Base-by-base conservation (phyloP, 2,888 invertebrate species). In the Entomobrya proxima region DNA sequence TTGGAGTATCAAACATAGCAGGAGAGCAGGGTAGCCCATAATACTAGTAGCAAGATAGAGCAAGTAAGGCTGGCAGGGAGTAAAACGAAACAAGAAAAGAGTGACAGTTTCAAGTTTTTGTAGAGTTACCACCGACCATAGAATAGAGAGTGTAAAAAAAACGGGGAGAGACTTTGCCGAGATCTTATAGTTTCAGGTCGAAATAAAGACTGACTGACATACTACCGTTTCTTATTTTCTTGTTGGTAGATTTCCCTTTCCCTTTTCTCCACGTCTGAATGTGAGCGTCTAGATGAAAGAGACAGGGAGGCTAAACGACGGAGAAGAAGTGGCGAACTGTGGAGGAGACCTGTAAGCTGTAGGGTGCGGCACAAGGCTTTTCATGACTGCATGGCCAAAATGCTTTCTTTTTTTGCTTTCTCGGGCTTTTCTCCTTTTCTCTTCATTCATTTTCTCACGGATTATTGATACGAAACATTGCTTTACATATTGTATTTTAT, bases 281-380 rank as follows among this genome's bases (percentile, higher is more conserved):
- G n/a, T n/a, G n/a, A n/a, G n/a, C n/a, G n/a, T 67, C 21, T 40
- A 40, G 67, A 67, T 67, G n/a, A 67, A 67, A 32, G 67, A 67
- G 67, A 67, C 67, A 67, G 67, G 13, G 67, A 24, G 67, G 13
- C 67, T 67, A 67, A 67, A 67, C 24, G 64, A 32, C 21, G 7
- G 35, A 64, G 40, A 40, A 30, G 27, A 67, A 40, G 67, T 67
- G 37, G 67, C 21, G 80, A 81, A 55, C 79, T 69, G 80, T 72
- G 74, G 72, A 58, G 74, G 58, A 74, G 74, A 64, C 64, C 35
- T 9, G 32, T 30, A n/a, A 32, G 21, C 30, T 37, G 58, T 58
- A 81, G 80, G 80, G 80, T 81, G 80, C 80, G 80, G 80, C 80
- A 81, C 72, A 50, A 74, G 80, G 67, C 55, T 24, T 37, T 24